These are phyloP conservation scores for Mylabris phalerata DNA, from an alignment of 1,140 invertebrate genomes.

Conservation along the genomic window DNA sequence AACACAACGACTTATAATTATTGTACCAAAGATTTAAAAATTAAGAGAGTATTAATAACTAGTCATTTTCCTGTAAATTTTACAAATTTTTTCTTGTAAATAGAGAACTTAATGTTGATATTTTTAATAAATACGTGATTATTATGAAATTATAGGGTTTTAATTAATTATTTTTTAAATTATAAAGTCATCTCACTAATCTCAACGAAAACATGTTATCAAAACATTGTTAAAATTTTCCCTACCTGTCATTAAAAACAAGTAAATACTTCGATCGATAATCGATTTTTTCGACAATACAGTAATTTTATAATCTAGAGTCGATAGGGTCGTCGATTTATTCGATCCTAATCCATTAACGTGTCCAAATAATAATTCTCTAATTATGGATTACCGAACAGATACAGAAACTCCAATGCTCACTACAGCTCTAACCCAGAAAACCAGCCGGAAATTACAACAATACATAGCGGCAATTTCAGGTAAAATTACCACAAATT, in stretches of 20 bases:
- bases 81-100: background rate
- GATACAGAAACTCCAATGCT: conserved; percentile 15
- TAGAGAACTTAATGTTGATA: conserved; percentile 21
- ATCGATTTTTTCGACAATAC: no score
- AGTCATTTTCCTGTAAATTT: conserved; percentile 19
- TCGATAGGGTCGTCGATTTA: no score
- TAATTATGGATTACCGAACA: conserved; percentile 2
- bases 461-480: conserved; percentile 17
- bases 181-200: no score
- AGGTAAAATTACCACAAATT: conserved; percentile 5
- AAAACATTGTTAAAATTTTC: no score
- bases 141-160: conserved; percentile 2
- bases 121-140: conserved; percentile 10
- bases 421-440: background rate
- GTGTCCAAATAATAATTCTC: background rate
- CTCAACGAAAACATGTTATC: no score
- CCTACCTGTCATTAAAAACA: no score
- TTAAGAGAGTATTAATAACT: conserved; percentile 3
- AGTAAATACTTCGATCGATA: no score
- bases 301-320: no score
- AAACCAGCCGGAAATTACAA: conserved; percentile 8
- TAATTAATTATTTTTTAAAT: background rate
- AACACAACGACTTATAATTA: background rate
- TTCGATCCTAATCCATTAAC: no score
- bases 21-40: conserved; percentile 18